Evolutionary conservation across 1,140 invertebrate species (phyloP).

Genomic region (Hydropsyche tenuis): DNA sequence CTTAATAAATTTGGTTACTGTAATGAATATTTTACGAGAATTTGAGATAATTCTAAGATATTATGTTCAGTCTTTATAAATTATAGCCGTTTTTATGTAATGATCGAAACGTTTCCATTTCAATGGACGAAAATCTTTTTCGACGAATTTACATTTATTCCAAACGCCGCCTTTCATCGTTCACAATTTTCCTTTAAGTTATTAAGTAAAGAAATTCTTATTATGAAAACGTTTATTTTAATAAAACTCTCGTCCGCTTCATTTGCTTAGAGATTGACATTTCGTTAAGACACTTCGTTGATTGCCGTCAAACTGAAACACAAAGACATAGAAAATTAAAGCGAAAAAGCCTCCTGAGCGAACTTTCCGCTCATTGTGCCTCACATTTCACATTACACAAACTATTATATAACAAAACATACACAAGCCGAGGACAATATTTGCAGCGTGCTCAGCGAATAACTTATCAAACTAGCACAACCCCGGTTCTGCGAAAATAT

Average conservation of each 20-base stretch:
- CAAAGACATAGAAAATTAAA: neutral
- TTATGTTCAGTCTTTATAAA: no score
- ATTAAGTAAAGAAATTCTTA: neutral
- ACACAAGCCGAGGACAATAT: no score
- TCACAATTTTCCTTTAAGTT: neutral
- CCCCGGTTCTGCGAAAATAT: no score
- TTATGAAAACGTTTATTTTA: constrained; percentile 1
- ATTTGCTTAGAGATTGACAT: neutral
- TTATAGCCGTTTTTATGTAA: no score
- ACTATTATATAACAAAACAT: neutral
- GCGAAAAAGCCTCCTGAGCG: neutral
- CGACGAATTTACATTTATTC: no score
- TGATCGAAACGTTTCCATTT: no score
- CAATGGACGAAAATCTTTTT: no score
- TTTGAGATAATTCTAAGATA: no score
- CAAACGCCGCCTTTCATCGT: no score
- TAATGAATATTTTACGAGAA: no score
- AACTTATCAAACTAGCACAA: neutral
- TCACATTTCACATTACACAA: no score
- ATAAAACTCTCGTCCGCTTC: constrained; percentile 1
- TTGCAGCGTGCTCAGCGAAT: neutral
- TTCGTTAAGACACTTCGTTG: constrained; percentile 1
- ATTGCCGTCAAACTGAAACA: neutral
- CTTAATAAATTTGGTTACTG: no score
- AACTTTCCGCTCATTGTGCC: neutral